A percentile compares a stretch with the other conserved stretches of the same genome.
phyloP scores from a whole-genome alignment of 2,113 vertebrate species.

The Nipponia nippon region DNA sequence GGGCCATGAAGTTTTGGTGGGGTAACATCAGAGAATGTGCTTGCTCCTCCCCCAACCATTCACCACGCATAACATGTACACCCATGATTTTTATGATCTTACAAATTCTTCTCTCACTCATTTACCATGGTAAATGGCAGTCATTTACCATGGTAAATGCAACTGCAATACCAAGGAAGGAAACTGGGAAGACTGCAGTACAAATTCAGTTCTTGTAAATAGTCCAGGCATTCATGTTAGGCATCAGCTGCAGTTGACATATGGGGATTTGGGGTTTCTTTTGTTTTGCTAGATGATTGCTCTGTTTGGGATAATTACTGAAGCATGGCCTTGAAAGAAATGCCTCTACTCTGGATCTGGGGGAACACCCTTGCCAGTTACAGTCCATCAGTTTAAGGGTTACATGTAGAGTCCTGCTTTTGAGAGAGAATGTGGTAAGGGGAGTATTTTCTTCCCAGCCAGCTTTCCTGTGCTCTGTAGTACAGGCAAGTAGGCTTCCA shows the following conservation, averaged over 20 bases:
- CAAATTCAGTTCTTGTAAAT: constrained; percentile 1
- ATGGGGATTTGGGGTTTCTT: accelerated
- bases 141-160: background rate
- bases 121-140: background rate
- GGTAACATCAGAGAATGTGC: background rate
- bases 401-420: background rate
- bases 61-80: background rate
- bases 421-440: background rate
- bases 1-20: background rate
- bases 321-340: background rate
- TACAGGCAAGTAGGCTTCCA: background rate
- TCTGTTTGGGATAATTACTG: background rate
- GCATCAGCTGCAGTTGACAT: background rate
- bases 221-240: background rate
- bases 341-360: background rate
- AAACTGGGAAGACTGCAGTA: background rate
- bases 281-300: background rate
- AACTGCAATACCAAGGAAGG: background rate
- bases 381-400: background rate
- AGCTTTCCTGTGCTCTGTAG: background rate
- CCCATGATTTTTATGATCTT: constrained; percentile 1
- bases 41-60: background rate
- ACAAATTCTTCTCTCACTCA: background rate
- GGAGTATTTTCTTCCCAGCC: background rate
- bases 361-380: background rate